A percentile compares a stretch with the other conserved stretches of the same genome.
phyloP scores from a whole-genome alignment of 2,113 vertebrate genomes.

The Euleptes europaea region DNA sequence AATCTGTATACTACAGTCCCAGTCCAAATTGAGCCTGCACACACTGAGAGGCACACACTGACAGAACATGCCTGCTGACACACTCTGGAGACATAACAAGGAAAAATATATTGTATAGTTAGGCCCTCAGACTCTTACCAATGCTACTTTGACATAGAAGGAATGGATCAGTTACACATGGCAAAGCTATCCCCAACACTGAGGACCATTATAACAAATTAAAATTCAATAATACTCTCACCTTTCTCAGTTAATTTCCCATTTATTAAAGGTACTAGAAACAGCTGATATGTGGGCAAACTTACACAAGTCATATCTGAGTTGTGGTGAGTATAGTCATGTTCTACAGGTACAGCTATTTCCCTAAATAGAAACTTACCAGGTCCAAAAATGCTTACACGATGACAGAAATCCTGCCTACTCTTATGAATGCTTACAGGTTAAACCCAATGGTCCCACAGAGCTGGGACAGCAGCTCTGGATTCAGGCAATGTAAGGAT shows the following conservation, averaged over 20 bases:
- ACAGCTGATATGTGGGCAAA: neutral
- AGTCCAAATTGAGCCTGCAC: no score
- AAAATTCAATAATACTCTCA: neutral
- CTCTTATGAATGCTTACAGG: neutral
- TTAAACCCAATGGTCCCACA: neutral
- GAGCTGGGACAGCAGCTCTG: neutral
- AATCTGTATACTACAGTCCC: no score
- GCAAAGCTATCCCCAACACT: neutral
- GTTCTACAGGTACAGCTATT: neutral
- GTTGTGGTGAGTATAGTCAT: neutral
- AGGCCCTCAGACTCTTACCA: no score
- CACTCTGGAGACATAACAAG: no score
- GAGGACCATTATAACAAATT: neutral
- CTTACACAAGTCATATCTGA: neutral
- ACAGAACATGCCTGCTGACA: no score
- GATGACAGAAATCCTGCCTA: neutral
- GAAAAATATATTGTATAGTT: no score
- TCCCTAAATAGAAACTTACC: neutral
- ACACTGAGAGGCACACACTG: no score
- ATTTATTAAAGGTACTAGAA: neutral
- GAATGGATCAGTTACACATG: neutral
- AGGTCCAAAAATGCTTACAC: no score
- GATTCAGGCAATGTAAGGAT: neutral
- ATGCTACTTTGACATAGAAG: neutral
- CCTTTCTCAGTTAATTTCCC: neutral